Evolutionary conservation across 2,797 vertebrate species (phyloP).

Genomic region (Rhinatrema bivittatum): DNA sequence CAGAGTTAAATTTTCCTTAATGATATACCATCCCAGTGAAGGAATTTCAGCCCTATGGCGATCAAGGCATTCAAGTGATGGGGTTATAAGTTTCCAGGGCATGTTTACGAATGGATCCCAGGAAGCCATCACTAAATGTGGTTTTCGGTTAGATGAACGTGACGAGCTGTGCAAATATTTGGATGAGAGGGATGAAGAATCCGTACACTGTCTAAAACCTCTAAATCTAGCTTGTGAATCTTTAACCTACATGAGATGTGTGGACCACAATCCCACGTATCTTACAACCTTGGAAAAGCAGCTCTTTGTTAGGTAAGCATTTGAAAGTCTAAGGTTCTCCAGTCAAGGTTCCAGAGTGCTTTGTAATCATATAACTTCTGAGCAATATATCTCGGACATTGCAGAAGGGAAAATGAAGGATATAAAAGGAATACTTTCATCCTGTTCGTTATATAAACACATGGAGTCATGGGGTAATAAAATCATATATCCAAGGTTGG

Average conservation of each 20-base stretch:
- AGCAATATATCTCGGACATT: too few relatives aligned
- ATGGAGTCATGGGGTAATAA: too few relatives aligned
- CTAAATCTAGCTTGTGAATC: constrained; percentile 8
- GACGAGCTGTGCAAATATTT: constrained; percentile 19
- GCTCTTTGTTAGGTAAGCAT: constrained; percentile 10
- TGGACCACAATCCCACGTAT: not conserved
- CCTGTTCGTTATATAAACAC: too few relatives aligned
- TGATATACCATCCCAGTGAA: constrained; percentile 26
- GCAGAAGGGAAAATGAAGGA: too few relatives aligned
- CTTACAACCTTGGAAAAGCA: constrained; percentile 10
- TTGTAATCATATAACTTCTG: too few relatives aligned
- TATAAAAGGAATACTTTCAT: too few relatives aligned
- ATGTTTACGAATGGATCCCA: constrained; percentile 2
- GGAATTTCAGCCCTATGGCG: constrained; percentile 25
- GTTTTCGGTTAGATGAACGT: constrained; percentile 2
- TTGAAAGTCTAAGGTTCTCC: too few relatives aligned
- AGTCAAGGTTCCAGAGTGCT: too few relatives aligned
- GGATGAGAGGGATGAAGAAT: constrained; percentile 25
- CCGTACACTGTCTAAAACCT: constrained; percentile 20
- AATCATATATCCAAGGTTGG: too few relatives aligned
- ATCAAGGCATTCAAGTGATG: constrained; percentile 19
- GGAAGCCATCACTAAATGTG: not conserved
- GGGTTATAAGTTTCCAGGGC: constrained; percentile 10
- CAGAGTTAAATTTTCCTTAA: constrained; percentile 1
- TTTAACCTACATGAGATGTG: not conserved